Percentiles rank a stretch among this genome's conserved stretches.
Conservation (phyloP, 2,888 invertebrate species). For the Branchellion lobata region DNA sequence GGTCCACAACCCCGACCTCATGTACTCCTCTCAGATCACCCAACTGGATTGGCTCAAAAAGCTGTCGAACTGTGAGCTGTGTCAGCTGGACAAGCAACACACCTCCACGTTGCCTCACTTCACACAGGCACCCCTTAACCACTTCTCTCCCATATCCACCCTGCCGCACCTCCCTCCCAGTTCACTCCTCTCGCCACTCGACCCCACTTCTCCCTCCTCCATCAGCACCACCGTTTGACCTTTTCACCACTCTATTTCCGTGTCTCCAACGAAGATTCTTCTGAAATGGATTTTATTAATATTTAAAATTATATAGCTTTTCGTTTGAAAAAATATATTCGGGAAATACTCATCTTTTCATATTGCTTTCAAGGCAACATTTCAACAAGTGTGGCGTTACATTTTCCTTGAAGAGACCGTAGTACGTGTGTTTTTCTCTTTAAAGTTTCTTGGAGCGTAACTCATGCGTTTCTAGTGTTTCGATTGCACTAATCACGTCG, state of each 20-base stretch:
- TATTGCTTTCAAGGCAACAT: no score
- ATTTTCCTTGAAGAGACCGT: no score
- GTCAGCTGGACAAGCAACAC: neutral
- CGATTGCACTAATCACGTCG: no score
- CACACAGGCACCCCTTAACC: neutral
- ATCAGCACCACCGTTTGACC: neutral
- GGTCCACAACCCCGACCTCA: neutral
- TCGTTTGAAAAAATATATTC: no score
- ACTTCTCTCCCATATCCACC: neutral
- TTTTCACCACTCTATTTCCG: neutral
- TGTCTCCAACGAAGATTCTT: no score
- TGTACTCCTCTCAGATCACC: neutral
- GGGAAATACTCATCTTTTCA: no score
- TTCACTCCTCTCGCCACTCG: neutral
- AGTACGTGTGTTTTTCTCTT: no score
- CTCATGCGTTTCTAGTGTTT: no score
- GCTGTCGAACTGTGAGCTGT: constrained; percentile 6
- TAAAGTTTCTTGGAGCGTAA: no score
- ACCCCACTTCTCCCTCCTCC: neutral
- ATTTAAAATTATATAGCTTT: no score
- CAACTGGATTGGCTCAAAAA: neutral
- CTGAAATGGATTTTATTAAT: no score
- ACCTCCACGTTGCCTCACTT: neutral
- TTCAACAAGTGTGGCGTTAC: no score
- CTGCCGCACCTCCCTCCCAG: neutral